Percentiles rank a stretch among this genome's conserved stretches.
Conservation (phyloP, 2,888 invertebrate species). For the Athetis lepigone region DNA sequence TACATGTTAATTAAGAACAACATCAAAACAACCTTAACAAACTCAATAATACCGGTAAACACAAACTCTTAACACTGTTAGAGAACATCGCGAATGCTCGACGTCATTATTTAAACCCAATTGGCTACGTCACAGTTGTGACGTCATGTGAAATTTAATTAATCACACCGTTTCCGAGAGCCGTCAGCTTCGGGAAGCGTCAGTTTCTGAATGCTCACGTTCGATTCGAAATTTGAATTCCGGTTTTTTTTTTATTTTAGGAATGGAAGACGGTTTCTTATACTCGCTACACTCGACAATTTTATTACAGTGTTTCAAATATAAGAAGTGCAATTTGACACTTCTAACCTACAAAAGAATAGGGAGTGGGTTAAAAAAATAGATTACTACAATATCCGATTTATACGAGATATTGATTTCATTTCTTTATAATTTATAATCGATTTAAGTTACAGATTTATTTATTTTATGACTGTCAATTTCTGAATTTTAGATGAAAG, state of each 20-base stretch:
- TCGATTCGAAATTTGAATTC: slow-evolving; percentile 41
- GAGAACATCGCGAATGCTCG: slow-evolving; percentile 39
- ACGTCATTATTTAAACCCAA: slow-evolving; percentile 46
- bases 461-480: too few relatives aligned
- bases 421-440: too few relatives aligned
- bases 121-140: slow-evolving; percentile 51
- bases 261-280: too few relatives aligned
- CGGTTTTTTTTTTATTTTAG: not conserved
- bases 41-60: slow-evolving; percentile 25
- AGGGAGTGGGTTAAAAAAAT: too few relatives aligned
- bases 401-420: too few relatives aligned
- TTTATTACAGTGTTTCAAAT: too few relatives aligned
- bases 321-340: too few relatives aligned
- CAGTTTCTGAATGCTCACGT: slow-evolving; percentile 26
- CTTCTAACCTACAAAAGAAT: too few relatives aligned
- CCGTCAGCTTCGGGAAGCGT: slow-evolving; percentile 31
- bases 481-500: too few relatives aligned
- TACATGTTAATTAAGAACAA: slow-evolving; percentile 9
- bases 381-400: too few relatives aligned
- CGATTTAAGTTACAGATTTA: too few relatives aligned
- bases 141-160: slow-evolving; percentile 59
- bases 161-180: slow-evolving; percentile 48
- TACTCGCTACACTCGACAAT: too few relatives aligned
- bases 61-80: slow-evolving; percentile 46
- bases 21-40: slow-evolving; percentile 14